Evolutionary conservation across 2,888 invertebrate genomes (phyloP).

Genomic region (Charanyca ferruginea): DNA sequence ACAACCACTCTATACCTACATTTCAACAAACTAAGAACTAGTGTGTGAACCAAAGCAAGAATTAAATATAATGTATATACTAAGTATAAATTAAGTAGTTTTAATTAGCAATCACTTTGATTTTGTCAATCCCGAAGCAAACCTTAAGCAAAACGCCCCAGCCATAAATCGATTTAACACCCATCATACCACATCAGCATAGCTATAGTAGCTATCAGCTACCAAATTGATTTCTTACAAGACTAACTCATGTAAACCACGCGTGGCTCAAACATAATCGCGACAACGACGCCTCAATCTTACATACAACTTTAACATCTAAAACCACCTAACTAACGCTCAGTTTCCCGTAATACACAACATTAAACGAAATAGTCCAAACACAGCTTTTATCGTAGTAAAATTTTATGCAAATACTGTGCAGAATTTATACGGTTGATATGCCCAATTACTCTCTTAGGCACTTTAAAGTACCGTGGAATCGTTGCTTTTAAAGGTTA

Average conservation of each 20-base stretch:
- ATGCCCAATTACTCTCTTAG: constrained; percentile 77
- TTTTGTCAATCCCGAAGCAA: background rate
- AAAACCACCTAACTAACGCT: constrained; percentile 27
- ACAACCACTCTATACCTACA: too few species aligned
- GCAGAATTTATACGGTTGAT: constrained; percentile 76
- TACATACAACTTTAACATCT: constrained; percentile 44
- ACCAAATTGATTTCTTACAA: constrained; percentile 68
- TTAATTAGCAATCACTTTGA: too few species aligned
- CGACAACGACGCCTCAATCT: constrained; percentile 20
- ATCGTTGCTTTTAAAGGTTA: constrained; percentile 70
- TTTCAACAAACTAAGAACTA: too few species aligned
- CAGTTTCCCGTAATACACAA: constrained; percentile 50
- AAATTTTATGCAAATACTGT: constrained; percentile 78
- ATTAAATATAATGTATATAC: too few species aligned
- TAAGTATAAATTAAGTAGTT: too few species aligned
- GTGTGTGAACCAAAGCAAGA: too few species aligned
- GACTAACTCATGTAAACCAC: constrained; percentile 59
- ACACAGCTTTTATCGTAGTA: constrained; percentile 69
- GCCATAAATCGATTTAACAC: constrained; percentile 1
- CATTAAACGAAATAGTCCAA: constrained; percentile 60
- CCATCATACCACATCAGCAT: constrained; percentile 32
- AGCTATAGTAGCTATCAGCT: constrained; percentile 35
- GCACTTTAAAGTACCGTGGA: constrained; percentile 71
- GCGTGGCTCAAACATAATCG: constrained; percentile 67
- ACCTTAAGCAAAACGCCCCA: background rate